Conservation (phyloP, 2,797 vertebrate species). For the Centroberyx gerrardi region DNA sequence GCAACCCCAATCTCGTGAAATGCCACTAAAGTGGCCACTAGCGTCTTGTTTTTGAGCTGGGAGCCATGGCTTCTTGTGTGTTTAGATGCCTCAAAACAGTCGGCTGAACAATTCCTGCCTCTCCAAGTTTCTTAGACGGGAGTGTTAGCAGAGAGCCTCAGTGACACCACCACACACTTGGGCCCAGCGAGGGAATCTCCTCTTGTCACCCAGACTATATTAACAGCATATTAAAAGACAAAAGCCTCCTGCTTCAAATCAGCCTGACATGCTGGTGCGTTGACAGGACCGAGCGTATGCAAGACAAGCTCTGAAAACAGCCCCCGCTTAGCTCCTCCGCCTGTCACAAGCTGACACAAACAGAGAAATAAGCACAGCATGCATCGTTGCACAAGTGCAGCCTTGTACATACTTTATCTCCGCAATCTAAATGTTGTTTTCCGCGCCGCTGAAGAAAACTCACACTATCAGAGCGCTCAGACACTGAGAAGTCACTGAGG, state of each 20-base stretch:
- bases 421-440: constrained; percentile 10
- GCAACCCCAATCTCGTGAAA: neutral
- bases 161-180: neutral
- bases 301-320: constrained; percentile 41
- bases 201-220: constrained; percentile 47
- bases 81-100: neutral
- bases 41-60: neutral
- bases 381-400: constrained; percentile 30
- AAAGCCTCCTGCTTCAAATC: constrained; percentile 26
- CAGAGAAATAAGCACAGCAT: constrained; percentile 18
- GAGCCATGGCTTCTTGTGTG: too few species aligned
- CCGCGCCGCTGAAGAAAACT: neutral
- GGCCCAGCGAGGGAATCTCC: constrained; percentile 35
- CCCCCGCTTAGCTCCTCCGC: constrained; percentile 25
- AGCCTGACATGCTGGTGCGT: constrained; percentile 29
- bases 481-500: neutral
- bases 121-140: constrained; percentile 12
- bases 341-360: constrained; percentile 36
- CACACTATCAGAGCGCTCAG: neutral
- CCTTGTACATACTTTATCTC: constrained; percentile 13
- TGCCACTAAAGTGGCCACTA: neutral
- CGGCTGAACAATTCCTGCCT: neutral
- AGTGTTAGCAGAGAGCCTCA: constrained; percentile 6
- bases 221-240: constrained; percentile 46
- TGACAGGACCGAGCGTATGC: constrained; percentile 28